phyloP scores from a whole-genome alignment of 2,113 vertebrate species.

The Pseudorhombus dupliciocellatus region DNA sequence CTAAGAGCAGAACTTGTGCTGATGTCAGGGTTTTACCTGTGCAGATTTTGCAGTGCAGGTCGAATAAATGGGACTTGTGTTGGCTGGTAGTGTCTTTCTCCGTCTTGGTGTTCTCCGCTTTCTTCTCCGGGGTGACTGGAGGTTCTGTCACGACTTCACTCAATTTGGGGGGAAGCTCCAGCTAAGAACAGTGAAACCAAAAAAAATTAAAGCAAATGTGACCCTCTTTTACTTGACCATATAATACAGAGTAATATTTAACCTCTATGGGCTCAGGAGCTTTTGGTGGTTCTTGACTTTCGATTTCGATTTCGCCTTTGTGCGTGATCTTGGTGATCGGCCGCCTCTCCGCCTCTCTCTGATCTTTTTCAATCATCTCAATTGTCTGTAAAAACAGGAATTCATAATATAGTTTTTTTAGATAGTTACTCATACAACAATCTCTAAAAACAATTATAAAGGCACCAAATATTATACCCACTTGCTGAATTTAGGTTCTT shows the following conservation, averaged over 20 bases:
- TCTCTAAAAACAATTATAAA: background rate
- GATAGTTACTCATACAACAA: background rate
- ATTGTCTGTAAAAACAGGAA: conserved; percentile 85
- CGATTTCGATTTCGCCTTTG: conserved; percentile 99
- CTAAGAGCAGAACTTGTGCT: background rate
- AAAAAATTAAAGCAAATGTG: background rate
- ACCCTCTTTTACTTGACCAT: background rate
- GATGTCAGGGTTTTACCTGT: conserved; percentile 84
- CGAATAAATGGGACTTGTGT: conserved; percentile 97
- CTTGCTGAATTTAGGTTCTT: background rate
- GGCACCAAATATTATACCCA: background rate
- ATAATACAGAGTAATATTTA: background rate
- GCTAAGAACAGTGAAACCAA: conserved; percentile 42
- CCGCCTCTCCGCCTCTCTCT: conserved; percentile 93
- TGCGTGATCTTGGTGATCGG: conserved; percentile 99
- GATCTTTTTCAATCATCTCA: conserved; percentile 99
- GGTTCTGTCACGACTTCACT: conserved; percentile 84
- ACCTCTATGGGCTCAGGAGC: conserved; percentile 87
- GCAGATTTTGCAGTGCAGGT: conserved; percentile 98
- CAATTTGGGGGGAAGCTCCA: conserved; percentile 81
- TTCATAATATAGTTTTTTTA: background rate
- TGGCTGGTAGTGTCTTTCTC: conserved; percentile 90
- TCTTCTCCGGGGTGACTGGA: conserved; percentile 79
- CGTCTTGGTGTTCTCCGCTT: conserved; percentile 71
- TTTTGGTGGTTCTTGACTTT: conserved; percentile 93